phyloP scores from a whole-genome alignment of 2,113 vertebrate genomes.

The Psittacus erithacus region DNA sequence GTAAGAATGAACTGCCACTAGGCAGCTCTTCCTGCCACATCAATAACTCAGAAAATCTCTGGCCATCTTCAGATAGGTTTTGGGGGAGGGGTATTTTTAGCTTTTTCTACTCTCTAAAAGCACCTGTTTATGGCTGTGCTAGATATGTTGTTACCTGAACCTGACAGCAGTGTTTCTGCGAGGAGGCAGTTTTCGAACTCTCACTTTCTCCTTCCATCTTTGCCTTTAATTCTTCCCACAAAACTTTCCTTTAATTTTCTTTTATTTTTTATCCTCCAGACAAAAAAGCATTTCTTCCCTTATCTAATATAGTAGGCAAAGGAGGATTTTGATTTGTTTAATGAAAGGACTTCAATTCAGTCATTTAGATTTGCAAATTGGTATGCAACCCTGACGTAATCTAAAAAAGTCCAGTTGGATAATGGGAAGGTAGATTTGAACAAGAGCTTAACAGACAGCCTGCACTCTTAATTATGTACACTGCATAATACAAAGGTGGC shows the following conservation, averaged over 20 bases:
- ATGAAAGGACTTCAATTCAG: too few species aligned
- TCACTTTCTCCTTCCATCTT: not conserved
- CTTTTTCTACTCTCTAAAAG: not conserved
- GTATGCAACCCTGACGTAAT: too few species aligned
- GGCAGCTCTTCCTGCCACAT: not conserved
- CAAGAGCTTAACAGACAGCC: not conserved
- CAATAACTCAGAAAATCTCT: not conserved
- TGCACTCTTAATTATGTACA: not conserved
- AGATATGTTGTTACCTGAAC: not conserved
- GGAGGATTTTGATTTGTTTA: too few species aligned
- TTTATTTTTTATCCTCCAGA: not conserved
- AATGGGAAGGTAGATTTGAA: too few species aligned
- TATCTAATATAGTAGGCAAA: too few species aligned
- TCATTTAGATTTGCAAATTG: too few species aligned
- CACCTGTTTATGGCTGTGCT: not conserved
- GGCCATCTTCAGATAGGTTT: not conserved
- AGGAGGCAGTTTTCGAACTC: not conserved
- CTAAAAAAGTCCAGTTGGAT: too few species aligned
- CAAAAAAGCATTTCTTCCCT: not conserved
- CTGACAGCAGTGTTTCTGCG: accelerated
- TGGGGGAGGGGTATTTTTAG: accelerated
- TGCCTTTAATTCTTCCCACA: not conserved
- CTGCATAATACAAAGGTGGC: not conserved
- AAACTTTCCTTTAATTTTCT: not conserved
- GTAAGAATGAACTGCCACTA: not conserved